phyloP scores from a whole-genome alignment of 2,113 vertebrate species.

The Prunella himalayana region DNA sequence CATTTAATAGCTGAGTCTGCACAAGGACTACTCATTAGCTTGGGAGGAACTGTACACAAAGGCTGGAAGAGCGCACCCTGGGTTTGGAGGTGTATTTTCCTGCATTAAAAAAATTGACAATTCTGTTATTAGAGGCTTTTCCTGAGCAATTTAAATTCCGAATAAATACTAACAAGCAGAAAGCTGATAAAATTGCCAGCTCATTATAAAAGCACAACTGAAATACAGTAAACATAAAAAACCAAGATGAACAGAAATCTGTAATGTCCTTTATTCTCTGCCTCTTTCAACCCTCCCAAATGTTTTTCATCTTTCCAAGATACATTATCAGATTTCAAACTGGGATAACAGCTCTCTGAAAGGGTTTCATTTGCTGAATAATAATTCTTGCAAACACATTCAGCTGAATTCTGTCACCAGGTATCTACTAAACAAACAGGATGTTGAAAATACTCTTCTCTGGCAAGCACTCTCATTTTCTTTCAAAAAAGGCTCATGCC shows the following conservation, averaged over 20 bases:
- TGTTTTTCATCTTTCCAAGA: neutral
- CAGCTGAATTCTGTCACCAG: neutral
- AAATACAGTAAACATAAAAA: neutral
- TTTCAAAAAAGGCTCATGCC: neutral
- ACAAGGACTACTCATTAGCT: neutral
- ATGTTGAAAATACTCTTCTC: neutral
- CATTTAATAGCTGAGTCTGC: neutral
- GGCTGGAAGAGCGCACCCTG: neutral
- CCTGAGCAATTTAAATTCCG: neutral
- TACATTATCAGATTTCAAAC: neutral
- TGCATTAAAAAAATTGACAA: neutral
- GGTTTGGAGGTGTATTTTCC: neutral
- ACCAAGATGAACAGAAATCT: neutral
- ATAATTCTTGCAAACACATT: neutral
- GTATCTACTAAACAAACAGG: neutral
- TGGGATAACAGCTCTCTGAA: neutral
- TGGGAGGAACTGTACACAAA: neutral
- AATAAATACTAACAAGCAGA: neutral
- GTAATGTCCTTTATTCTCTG: neutral
- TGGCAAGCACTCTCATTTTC: neutral
- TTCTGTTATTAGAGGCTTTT: neutral
- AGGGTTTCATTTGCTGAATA: neutral
- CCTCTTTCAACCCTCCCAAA: neutral
- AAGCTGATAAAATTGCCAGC: neutral
- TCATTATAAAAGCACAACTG: neutral